Evolutionary conservation across 2,797 vertebrate genomes (phyloP).

Genomic region (Okamejei kenojei): DNA sequence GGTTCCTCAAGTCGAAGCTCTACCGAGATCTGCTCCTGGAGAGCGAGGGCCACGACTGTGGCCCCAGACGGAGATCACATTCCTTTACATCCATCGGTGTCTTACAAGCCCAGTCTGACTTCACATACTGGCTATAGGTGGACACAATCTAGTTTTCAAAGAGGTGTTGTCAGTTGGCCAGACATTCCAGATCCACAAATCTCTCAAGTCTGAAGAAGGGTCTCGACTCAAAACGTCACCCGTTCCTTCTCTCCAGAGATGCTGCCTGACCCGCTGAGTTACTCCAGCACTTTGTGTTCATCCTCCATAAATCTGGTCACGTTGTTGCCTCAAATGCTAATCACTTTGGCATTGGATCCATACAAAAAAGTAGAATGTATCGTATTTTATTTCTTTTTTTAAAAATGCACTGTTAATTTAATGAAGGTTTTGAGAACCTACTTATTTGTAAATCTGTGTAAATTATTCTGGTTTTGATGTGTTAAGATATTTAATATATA

Average conservation of each 20-base stretch:
- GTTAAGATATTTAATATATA: conserved; percentile 18
- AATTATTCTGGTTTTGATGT: conserved; percentile 11
- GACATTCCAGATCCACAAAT: background rate
- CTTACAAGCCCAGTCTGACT: conserved; percentile 59
- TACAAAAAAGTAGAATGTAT: background rate
- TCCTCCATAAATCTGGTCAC: background rate
- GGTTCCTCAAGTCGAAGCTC: conserved; percentile 78
- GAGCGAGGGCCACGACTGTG: conserved; percentile 53
- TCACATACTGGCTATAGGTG: conserved; percentile 58
- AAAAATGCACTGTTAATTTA: conserved; percentile 14
- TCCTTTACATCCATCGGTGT: conserved; percentile 81
- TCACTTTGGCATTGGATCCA: background rate
- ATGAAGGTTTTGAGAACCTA: background rate
- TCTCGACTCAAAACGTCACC: no score
- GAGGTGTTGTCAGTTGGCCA: background rate
- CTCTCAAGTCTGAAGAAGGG: no score
- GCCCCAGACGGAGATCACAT: conserved; percentile 76
- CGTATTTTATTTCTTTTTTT: background rate
- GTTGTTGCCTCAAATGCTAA: background rate
- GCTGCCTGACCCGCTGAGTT: no score
- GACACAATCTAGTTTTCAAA: background rate
- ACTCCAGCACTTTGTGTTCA: no score
- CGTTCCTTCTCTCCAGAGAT: no score
- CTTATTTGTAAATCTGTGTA: conserved; percentile 14
- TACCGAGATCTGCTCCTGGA: conserved; percentile 67